phyloP scores from a whole-genome alignment of 2,888 invertebrate species.

The Morpho helenor region DNA sequence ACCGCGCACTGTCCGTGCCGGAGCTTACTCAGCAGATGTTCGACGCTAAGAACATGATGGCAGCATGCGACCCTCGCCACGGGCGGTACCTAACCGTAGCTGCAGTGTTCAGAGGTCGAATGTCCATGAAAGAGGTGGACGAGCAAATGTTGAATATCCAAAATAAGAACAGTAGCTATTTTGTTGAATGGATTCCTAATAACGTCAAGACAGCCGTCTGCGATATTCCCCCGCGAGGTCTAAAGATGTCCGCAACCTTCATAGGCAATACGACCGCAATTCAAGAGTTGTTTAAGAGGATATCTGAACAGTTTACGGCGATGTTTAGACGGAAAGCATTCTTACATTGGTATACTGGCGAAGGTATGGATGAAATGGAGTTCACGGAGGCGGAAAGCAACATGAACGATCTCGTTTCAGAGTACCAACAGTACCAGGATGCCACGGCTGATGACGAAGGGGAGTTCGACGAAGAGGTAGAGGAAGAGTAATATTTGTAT shows the following conservation, averaged over 20 bases:
- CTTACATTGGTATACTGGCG: constrained; percentile 81
- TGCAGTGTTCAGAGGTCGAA: constrained; percentile 91
- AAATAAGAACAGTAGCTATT: constrained; percentile 86
- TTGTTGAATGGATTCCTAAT: constrained; percentile 89
- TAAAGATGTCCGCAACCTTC: constrained; percentile 93
- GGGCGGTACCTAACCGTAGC: constrained; percentile 81
- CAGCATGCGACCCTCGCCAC: constrained; percentile 84
- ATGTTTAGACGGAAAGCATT: constrained; percentile 89
- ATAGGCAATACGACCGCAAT: constrained; percentile 92
- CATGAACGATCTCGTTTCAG: constrained; percentile 85
- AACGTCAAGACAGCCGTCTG: constrained; percentile 80
- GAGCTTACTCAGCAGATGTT: constrained; percentile 91
- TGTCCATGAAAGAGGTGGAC: constrained; percentile 96
- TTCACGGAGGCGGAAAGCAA: too few relatives aligned
- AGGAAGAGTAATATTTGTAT: constrained; percentile 56
- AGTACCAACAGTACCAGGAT: constrained; percentile 96
- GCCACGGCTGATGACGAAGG: constrained; percentile 90
- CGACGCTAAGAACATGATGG: constrained; percentile 82
- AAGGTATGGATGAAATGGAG: too few relatives aligned
- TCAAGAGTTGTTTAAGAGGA: constrained; percentile 91
- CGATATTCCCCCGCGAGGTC: constrained; percentile 85
- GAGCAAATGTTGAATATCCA: constrained; percentile 75
- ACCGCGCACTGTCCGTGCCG: constrained; percentile 91
- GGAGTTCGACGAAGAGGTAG: constrained; percentile 84
- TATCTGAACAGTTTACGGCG: constrained; percentile 86